Evolutionary conservation across 2,797 vertebrate genomes (phyloP), one percentile per base, ranked within the genome.

Genomic region (Acipenser transmontanus): DNA sequence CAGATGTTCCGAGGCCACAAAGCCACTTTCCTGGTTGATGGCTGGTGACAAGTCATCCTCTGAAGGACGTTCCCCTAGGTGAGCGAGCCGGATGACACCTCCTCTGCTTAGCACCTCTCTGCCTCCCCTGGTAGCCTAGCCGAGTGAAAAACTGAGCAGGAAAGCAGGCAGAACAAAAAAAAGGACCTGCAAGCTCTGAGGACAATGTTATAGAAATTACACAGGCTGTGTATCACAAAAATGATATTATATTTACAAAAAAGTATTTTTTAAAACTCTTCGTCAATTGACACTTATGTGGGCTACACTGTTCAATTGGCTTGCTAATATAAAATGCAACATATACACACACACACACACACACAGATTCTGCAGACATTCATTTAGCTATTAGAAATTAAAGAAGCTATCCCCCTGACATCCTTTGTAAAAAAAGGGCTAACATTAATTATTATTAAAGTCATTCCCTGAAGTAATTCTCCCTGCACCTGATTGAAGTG

Each of bases 1-100:
- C 96, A 98, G 95, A 98, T 97, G 96, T 95, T 98, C 92, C 72
- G 95, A 95, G 93, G 94, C 91, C 88, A 84, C 87, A 77, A 85
- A 88, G 86, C 88, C 89, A 89, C 91, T 91, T 89, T 90, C 91
- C 93, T 89, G 83, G 89, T 90, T 92, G 91, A 92, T 78, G 84
- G 88, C 88, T 91, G 88, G 92, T 95, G 93, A 92, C 87, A 90
- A 91, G 90, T 92, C 79, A 88, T 95, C 90, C 94, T 95, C 93
- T 94, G 91, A 93, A 93, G 89, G 90, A 91, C 91, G 75, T 90
- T 93, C 91, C 91, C 92, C 92, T 88, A 82, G 79, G 77, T 85
- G 74, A 72, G 81, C 77, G 6, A 63, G 73, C 79, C 1, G 79
- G 82, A 88, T 89, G 89, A 89, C 91, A 93, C 90, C 87, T 90